phyloP scores from a whole-genome alignment of 1,140 invertebrate genomes.

The Macrotrachela quadricornifera region DNA sequence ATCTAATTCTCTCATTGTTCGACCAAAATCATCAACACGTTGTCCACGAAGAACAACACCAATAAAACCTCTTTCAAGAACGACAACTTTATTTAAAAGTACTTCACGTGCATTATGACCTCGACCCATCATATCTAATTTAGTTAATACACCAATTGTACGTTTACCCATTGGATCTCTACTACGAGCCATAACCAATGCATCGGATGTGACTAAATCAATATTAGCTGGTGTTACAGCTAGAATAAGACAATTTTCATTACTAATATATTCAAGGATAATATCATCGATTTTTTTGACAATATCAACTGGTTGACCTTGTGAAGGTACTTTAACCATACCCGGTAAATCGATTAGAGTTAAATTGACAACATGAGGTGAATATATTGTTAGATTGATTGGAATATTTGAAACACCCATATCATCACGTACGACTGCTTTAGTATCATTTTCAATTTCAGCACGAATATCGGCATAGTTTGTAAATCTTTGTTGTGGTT shows the following conservation, averaged over 20 bases:
- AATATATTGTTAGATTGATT: slow-evolving; percentile 92
- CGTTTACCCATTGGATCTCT: slow-evolving; percentile 41
- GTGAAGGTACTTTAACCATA: slow-evolving; percentile 31
- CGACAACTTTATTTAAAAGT: slow-evolving; percentile 84
- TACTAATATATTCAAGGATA: slow-evolving; percentile 33
- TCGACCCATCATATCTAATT: slow-evolving; percentile 97
- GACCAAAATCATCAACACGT: slow-evolving; percentile 36
- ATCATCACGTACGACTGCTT: slow-evolving; percentile 79
- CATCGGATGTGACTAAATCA: slow-evolving; percentile 37
- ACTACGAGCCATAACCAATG: slow-evolving; percentile 35
- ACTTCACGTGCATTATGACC: slow-evolving; percentile 95
- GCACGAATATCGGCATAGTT: slow-evolving; percentile 84
- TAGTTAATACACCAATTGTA: slow-evolving; percentile 97
- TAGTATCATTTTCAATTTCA: slow-evolving; percentile 94
- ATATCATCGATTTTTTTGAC: slow-evolving; percentile 28
- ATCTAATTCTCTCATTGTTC: slow-evolving; percentile 92
- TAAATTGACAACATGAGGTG: slow-evolving; percentile 53
- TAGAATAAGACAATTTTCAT: slow-evolving; percentile 34
- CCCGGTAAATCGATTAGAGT: slow-evolving; percentile 31
- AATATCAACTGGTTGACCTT: slow-evolving; percentile 30
- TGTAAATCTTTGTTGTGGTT: slow-evolving; percentile 83
- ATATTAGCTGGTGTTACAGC: slow-evolving; percentile 36
- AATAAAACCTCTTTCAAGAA: slow-evolving; percentile 70
- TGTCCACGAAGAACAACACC: slow-evolving; percentile 50
- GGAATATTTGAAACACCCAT: slow-evolving; percentile 96